A percentile compares a stretch with the other conserved stretches of the same genome.
Evolutionary conservation across 2,888 invertebrate genomes (phyloP).

Genomic region (Aplocera efformata): DNA sequence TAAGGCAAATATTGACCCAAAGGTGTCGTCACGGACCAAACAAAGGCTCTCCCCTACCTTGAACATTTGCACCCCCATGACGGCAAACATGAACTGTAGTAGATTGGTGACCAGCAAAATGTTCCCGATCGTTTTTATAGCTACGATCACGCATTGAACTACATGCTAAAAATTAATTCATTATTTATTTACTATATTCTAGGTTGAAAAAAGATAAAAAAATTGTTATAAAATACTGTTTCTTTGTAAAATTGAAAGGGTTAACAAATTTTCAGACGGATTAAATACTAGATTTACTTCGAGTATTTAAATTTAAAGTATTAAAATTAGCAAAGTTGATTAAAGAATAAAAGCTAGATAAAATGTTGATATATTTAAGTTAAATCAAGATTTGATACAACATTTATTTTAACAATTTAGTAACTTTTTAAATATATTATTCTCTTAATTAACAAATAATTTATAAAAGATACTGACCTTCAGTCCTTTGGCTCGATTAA

Average conservation of each 20-base stretch:
- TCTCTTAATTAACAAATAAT: not conserved
- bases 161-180: slow-evolving; percentile 90
- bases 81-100: slow-evolving; percentile 99
- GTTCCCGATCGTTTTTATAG: slow-evolving; percentile 99
- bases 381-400: too few species aligned
- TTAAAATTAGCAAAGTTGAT: too few species aligned
- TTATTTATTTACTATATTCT: slow-evolving; percentile 10
- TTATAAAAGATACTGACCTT: slow-evolving; percentile 86
- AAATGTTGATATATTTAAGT: too few species aligned
- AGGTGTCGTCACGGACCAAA: slow-evolving; percentile 60
- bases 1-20: slow-evolving; percentile 55
- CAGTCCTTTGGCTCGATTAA: slow-evolving; percentile 99
- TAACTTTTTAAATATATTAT: not conserved
- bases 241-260: too few species aligned
- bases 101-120: slow-evolving; percentile 99
- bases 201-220: too few species aligned
- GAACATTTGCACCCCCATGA: slow-evolving; percentile 99
- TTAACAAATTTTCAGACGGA: too few species aligned
- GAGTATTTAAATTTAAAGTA: too few species aligned
- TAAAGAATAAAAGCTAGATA: too few species aligned
- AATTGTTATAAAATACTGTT: too few species aligned
- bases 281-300: too few species aligned
- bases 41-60: slow-evolving; percentile 88
- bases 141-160: slow-evolving; percentile 99
- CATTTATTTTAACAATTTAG: not conserved